These are phyloP conservation scores for Montipora foliosa DNA, from an alignment of 64 coral and sea anemone species.

Conservation along the genomic window DNA sequence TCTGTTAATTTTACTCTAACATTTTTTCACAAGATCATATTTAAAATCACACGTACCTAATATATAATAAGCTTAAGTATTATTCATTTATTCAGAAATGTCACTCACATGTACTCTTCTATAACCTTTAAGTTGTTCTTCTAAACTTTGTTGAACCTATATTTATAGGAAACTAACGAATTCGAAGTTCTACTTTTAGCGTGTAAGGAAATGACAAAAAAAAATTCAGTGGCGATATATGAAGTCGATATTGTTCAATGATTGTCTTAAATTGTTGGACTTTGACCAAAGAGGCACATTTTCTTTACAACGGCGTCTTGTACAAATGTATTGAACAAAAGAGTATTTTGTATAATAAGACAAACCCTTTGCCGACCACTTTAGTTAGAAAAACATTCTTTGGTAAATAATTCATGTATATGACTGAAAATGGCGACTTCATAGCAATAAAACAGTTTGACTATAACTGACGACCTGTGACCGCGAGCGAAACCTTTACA, in stretches of 20 bases:
- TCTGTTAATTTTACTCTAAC: constrained; percentile 3
- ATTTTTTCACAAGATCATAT: neutral
- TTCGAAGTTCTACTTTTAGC: neutral
- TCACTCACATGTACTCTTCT: constrained; percentile 28
- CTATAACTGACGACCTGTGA: too few relatives aligned
- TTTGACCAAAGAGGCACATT: neutral
- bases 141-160: neutral
- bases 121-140: neutral
- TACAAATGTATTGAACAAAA: neutral
- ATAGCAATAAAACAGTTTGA: neutral
- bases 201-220: neutral
- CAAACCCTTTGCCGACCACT: constrained; percentile 4
- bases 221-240: neutral
- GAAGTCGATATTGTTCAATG: neutral
- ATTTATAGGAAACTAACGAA: neutral
- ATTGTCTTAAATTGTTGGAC: neutral
- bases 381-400: constrained; percentile 1
- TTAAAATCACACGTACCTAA: neutral
- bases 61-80: neutral
- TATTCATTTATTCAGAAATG: constrained; percentile 18
- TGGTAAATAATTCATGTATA: neutral
- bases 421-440: neutral
- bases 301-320: neutral
- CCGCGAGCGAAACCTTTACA: too few relatives aligned
- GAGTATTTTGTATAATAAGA: constrained; percentile 17